Percentiles rank a stretch among this genome's conserved stretches.
Conservation (phyloP, 2,797 vertebrate genomes). For the Enteromius treurensis region DNA sequence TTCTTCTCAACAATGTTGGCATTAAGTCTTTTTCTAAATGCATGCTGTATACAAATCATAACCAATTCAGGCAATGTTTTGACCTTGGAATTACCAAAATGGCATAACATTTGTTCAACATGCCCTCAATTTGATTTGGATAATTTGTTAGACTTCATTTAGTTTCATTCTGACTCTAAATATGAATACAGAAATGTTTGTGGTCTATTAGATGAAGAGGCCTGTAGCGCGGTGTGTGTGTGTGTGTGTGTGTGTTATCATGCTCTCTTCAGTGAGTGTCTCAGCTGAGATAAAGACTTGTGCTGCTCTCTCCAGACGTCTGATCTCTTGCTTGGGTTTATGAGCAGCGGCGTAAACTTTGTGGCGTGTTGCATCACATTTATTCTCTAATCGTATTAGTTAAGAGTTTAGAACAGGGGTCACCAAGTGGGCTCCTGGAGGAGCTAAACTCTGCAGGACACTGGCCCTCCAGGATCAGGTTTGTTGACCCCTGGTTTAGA, state of each 20-base stretch:
- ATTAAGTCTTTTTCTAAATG: neutral
- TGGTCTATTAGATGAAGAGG: too few species aligned
- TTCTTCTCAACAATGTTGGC: too few species aligned
- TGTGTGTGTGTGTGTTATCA: too few species aligned
- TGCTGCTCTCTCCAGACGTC: neutral
- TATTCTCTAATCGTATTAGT: neutral
- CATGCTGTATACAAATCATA: neutral
- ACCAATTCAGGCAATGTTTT: neutral
- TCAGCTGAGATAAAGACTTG: slow-evolving; percentile 20
- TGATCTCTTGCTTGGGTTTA: neutral
- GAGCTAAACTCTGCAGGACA: too few species aligned
- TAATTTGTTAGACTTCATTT: too few species aligned
- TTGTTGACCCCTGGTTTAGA: neutral
- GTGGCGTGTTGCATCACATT: too few species aligned
- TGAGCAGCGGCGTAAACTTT: neutral
- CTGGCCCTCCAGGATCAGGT: too few species aligned
- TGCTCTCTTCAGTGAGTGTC: too few species aligned
- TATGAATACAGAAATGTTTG: neutral
- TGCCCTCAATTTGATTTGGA: too few species aligned
- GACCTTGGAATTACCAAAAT: neutral
- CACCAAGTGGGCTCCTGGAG: too few species aligned
- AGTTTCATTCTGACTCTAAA: neutral
- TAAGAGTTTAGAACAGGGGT: neutral
- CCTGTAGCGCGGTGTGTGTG: too few species aligned
- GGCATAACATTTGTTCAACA: neutral